Evolutionary conservation across 2,797 vertebrate genomes (phyloP).

Genomic region (Coregonus sp.): DNA sequence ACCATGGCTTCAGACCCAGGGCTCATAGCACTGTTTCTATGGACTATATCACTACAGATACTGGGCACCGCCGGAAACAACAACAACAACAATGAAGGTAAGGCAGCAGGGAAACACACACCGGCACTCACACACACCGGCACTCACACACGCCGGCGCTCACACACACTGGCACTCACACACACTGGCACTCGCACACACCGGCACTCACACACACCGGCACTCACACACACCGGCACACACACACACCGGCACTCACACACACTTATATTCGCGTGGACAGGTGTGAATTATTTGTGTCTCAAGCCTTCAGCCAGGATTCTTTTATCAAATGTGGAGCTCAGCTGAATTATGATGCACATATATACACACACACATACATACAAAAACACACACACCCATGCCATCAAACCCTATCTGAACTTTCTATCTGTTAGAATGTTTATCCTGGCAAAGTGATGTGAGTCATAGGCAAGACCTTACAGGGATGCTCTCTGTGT

Average conservation of each 20-base stretch:
- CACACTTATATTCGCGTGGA: not conserved
- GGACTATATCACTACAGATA: constrained; percentile 77
- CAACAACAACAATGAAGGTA: constrained; percentile 77
- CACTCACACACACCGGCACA: too few relatives aligned
- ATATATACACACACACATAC: not conserved
- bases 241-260: not conserved
- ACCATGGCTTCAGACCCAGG: constrained; percentile 79
- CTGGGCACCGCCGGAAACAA: constrained; percentile 60
- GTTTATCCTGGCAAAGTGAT: not conserved
- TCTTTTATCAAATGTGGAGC: not conserved
- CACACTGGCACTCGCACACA: too few relatives aligned
- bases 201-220: too few relatives aligned
- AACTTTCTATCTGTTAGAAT: not conserved
- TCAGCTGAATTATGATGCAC: not conserved
- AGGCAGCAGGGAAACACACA: constrained; percentile 10
- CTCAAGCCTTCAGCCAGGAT: constrained; percentile 15
- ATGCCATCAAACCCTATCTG: not conserved
- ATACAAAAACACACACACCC: too few relatives aligned
- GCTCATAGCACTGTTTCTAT: constrained; percentile 74
- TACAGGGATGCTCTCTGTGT: not conserved
- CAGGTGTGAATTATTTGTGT: not conserved
- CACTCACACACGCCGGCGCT: too few relatives aligned
- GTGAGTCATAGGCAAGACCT: not conserved
- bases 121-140: too few relatives aligned
- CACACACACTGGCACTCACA: too few relatives aligned